Evolutionary conservation across 2,797 vertebrate genomes (phyloP).

Genomic region (Fringilla coelebs): DNA sequence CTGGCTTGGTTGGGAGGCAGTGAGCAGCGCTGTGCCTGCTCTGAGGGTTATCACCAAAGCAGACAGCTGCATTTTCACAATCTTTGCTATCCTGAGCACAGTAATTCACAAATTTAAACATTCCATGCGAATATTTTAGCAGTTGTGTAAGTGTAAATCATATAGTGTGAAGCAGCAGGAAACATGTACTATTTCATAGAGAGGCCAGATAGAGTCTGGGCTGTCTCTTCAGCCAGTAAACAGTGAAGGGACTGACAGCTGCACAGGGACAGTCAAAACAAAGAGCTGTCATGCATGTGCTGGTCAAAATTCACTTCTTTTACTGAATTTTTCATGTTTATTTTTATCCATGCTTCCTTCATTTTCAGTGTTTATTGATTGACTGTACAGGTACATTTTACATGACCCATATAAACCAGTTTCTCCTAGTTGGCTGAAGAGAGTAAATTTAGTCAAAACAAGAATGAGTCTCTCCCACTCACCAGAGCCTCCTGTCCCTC

Average conservation of each 20-base stretch:
- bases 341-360: background rate
- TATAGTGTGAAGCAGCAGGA: background rate
- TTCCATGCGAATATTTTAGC: background rate
- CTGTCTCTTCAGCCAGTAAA: background rate
- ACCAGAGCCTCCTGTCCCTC: no score
- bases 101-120: background rate
- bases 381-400: background rate
- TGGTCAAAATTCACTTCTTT: background rate
- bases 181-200: background rate
- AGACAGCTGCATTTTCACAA: background rate
- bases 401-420: background rate
- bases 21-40: background rate
- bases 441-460: background rate
- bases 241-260: background rate
- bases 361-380: background rate
- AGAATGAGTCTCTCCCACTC: rapidly evolving
- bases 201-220: background rate
- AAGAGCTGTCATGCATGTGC: background rate
- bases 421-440: background rate
- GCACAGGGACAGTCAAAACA: background rate
- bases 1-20: background rate
- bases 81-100: background rate
- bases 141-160: background rate
- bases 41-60: background rate
- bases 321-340: background rate